Conservation (phyloP, 2,113 vertebrate species). For the Sisor rabdophorus region DNA sequence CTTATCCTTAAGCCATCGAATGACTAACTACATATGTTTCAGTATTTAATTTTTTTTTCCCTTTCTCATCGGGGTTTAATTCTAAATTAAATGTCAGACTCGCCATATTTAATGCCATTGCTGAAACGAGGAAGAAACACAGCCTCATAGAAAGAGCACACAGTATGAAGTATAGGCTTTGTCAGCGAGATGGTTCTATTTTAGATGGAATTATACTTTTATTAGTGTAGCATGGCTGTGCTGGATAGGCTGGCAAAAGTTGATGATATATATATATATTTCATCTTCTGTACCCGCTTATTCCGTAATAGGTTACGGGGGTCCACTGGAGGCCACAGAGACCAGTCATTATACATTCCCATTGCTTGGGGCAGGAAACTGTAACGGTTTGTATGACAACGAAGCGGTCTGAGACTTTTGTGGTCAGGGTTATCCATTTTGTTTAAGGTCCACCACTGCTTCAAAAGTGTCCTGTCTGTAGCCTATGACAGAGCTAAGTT, state of each 20-base stretch:
- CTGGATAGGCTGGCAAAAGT: too few relatives aligned
- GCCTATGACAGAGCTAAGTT: background rate
- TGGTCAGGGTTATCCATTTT: too few relatives aligned
- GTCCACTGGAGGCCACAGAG: too few relatives aligned
- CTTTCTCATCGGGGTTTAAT: background rate
- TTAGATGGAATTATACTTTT: background rate
- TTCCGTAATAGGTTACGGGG: too few relatives aligned
- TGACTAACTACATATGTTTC: background rate
- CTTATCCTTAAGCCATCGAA: background rate
- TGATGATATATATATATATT: too few relatives aligned
- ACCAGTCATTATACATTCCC: too few relatives aligned
- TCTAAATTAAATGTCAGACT: background rate
- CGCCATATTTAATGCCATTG: background rate
- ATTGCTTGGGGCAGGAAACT: too few relatives aligned
- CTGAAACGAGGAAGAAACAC: background rate
- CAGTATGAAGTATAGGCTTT: background rate
- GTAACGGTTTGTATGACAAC: too few relatives aligned
- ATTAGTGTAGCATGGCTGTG: too few relatives aligned
- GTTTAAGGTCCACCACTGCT: too few relatives aligned
- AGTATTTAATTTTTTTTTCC: background rate
- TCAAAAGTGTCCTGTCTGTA: background rate
- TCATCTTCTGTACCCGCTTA: too few relatives aligned
- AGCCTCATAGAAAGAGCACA: background rate
- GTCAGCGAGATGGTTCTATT: background rate
- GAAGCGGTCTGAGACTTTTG: too few relatives aligned